Evolutionary conservation across 2,797 vertebrate genomes (phyloP), one percentile per base, ranked within the genome.

Genomic region (Phaenicophaeus curvirostris): DNA sequence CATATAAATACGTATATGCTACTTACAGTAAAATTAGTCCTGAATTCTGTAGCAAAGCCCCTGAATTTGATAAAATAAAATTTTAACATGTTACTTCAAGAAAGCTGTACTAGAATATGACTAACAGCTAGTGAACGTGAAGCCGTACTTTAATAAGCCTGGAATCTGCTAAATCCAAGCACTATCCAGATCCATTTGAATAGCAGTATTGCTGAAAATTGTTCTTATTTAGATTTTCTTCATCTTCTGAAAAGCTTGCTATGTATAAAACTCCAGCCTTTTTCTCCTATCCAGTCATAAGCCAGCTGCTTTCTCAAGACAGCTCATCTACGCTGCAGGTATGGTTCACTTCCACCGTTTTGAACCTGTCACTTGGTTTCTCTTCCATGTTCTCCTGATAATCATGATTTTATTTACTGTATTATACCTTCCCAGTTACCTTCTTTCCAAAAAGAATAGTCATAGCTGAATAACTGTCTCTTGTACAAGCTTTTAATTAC

Each of bases 401-500:
- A 77, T 72, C 2, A 28, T 65, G 4, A 51, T 21, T 84, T 81
- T 75, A 72, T 85, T 89, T 66, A 28, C 53, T 84, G 4, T 20
- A 55, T 59, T 63, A 65, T 23, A 75, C 23, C 19, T 82, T 31
- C 11, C 14, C 13, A 18, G 6, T 41, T 82, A 33, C 31, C 13
- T 85, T 69, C 16, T 69, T 92, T 73, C 24, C 11, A 55, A 74
- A 82, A 87, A 76, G 13, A 87, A 79, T 33, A 85, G 8, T 41
- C 44, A 37, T 65, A 73, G 17, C 6, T 54, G 2, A 93, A 90
- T 89, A 73, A 31, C 15, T 68, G 25, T 67, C 48, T 84, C 30
- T 59, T 95, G 79, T 94, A 85, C 86, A 87, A 85, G 48, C 9
- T 69, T 88, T 87, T 84, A 82, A 79, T 95, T 92, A 66, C 19